Base-by-base conservation (phyloP, 2,113 vertebrate species). In the Brachypteracias leptosomus region DNA sequence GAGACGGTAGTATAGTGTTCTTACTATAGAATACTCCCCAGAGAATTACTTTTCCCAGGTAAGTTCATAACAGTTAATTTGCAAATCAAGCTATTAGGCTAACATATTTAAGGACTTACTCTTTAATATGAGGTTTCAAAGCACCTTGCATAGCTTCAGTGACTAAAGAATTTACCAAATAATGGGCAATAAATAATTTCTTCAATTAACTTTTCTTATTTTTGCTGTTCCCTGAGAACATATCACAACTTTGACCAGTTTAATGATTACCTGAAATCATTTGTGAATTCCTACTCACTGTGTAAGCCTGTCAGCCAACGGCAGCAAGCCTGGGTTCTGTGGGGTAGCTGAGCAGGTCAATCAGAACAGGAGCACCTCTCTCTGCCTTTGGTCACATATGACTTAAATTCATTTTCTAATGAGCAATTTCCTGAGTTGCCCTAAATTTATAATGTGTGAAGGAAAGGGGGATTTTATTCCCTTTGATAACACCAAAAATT, bases 361-460 rank as follows among this genome's bases (percentile, higher is more conserved):
- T 83, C 59, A 35, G 67, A 89, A 85, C 62, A 90, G 66, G 68
- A 59, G 63, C 8, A 76, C 51, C 26, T n/a, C 54, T 29, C 78
- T 70, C 81, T 84, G 57, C 74, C 81, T 89, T 94, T 83, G 78
- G 67, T 91, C 81, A 94, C 94, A 82, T 91, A 54, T 88, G 94
- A 90, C 63, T 95, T 96, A 85, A 85, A 91, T 95, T 91, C 63
- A 88, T 93, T 94, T 95, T 76, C 66, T 93, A 91, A 94, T 76
- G 71, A 85, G 67, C 88, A 91, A 96, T 96, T 95, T 96, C 85
- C 91, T 94, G 94, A 85, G 63, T 67, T 85, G 10, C 71, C 36
- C 26, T 91, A 73, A 91, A 94, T 96, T 94, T 94, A 93, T 93
- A 65, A 61, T 17, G 78, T 89, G 88, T 79, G 90, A 91, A 94